Base-by-base conservation (phyloP, 2,888 invertebrate genomes). In the Onthophagus sagittarius region DNA sequence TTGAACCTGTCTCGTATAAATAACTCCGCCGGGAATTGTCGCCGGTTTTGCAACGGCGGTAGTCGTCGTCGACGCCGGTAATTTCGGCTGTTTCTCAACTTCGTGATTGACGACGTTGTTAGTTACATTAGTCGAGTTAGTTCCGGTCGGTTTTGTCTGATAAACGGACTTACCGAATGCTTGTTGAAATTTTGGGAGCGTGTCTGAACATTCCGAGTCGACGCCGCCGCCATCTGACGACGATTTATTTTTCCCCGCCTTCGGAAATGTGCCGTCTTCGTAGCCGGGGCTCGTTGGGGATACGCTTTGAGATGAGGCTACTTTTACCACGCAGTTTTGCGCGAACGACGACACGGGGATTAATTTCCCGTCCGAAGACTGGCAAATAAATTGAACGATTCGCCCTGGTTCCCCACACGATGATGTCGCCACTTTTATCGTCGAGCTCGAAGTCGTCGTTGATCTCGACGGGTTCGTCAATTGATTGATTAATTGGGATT, bases 81-180 rank as follows among this genome's bases (percentile, higher is more conserved):
- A 67, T 70, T 74, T 74, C 64, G 71, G 14, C 23, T 23, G 23
- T 69, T 74, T 76, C 23, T 75, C 73, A 13, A 71, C 74, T 14
- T 75, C 74, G 39, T 71, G 75, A 72, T 74, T 76, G 70, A 75
- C 72, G 15, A 73, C 74, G 67, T 72, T 72, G 71, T 87, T 83
- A 86, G 74, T 75, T 64, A 71, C 76, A 69, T 73, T 77, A 74
- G 75, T 69, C 11, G 76, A 31, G 69, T 76, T 77, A 69, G 77
- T 73, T 33, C 76, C 77, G 62, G 79, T 78, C 31, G 75, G 79
- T 72, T 78, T 83, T 74, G 81, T 82, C 77, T 84, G 89, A 81
- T 88, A 92, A 65, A 91, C 90, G 67, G 91, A 89, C 84, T 93
- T 93, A 0, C 93, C 92, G 82, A 93, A 93, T 0, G 92, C 93